These are phyloP conservation scores for Limnothrissa miodon DNA, from an alignment of 2,113 vertebrate genomes.

Conservation along the genomic window DNA sequence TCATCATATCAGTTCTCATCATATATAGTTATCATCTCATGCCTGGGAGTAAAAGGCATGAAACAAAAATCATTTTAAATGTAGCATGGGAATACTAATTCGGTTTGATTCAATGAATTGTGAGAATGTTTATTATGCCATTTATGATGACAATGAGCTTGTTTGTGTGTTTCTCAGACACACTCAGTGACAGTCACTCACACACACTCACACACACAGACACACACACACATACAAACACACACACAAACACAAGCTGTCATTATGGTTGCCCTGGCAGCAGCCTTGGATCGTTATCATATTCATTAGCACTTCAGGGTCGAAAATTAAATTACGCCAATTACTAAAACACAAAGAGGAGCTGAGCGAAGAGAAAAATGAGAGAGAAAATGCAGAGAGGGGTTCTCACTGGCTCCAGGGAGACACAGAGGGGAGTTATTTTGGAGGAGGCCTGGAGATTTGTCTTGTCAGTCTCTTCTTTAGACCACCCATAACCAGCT, in stretches of 20 bases:
- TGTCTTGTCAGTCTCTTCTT: background rate
- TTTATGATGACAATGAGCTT: constrained; percentile 2
- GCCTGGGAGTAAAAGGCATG: background rate
- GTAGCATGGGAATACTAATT: background rate
- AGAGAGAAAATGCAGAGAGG: background rate
- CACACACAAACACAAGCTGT: background rate
- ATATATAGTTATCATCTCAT: too few species aligned
- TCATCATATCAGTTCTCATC: background rate
- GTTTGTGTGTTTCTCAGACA: background rate
- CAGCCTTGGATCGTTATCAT: background rate
- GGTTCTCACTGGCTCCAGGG: background rate
- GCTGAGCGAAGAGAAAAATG: too few species aligned
- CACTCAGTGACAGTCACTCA: background rate
- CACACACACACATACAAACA: background rate
- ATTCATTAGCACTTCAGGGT: constrained; percentile 18
- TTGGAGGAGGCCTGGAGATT: background rate
- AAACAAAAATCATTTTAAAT: background rate
- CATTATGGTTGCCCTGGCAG: background rate
- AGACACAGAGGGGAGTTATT: background rate
- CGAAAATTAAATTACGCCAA: constrained; percentile 12
- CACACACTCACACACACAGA: background rate
- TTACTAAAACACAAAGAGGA: background rate
- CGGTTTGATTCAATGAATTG: background rate
- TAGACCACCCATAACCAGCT: background rate
- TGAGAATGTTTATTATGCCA: background rate